A percentile compares a stretch with the other conserved stretches of the same genome.
These are phyloP conservation scores for Otolemur crassicaudatus DNA, from an alignment of 2,797 vertebrate genomes.

Conservation along the genomic window DNA sequence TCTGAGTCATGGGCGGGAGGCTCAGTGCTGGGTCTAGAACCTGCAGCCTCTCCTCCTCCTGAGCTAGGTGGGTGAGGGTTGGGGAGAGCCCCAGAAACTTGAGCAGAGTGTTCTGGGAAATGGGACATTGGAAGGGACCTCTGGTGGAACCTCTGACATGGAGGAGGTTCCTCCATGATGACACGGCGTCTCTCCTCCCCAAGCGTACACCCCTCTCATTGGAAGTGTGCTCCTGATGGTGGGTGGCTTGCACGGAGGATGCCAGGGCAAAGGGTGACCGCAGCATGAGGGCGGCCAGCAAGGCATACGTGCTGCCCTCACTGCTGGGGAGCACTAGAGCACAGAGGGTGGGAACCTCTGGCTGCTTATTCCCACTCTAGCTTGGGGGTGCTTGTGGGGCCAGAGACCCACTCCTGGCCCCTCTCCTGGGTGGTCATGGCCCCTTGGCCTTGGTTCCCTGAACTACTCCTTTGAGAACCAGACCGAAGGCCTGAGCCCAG, in stretches of 20 bases:
- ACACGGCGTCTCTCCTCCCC: background rate
- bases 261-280: background rate
- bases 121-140: background rate
- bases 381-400: background rate
- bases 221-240: background rate
- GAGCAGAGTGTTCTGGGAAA: background rate
- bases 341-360: background rate
- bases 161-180: background rate
- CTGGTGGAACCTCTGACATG: background rate
- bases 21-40: no score
- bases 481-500: background rate
- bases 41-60: background rate
- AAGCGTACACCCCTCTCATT: background rate
- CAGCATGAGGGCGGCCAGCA: background rate
- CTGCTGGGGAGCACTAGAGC: accelerated
- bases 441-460: background rate
- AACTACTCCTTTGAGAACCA: background rate
- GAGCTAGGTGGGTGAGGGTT: background rate
- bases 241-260: background rate
- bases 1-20: no score
- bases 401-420: background rate
- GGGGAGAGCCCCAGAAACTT: no score
- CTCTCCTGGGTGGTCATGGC: accelerated
- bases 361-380: accelerated
- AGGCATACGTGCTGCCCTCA: background rate